Percentiles rank a stretch among this genome's conserved stretches.
These are phyloP conservation scores for Rhagium mordax DNA, from an alignment of 2,888 invertebrate species.

Conservation along the genomic window DNA sequence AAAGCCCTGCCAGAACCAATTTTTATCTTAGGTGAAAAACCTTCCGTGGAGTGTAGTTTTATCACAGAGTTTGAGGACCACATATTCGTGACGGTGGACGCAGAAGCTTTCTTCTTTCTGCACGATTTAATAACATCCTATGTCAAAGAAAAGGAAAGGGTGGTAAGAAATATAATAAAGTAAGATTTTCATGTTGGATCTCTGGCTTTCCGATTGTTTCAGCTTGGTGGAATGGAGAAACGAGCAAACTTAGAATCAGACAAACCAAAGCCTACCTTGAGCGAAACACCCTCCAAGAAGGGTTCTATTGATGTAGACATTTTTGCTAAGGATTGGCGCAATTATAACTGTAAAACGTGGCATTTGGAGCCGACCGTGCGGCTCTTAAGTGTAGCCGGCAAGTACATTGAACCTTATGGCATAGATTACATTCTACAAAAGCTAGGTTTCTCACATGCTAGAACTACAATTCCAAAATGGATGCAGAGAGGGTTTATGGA, in stretches of 20 bases:
- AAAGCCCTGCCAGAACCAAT: background rate
- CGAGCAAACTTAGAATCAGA: conserved; percentile 57
- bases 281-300: conserved; percentile 57
- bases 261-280: conserved; percentile 50
- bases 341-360: conserved; percentile 96
- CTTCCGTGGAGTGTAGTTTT: conserved; percentile 95
- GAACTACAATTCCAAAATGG: conserved; percentile 99
- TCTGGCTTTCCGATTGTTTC: conserved; percentile 36
- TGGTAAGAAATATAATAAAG: conserved; percentile 71
- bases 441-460: conserved; percentile 96
- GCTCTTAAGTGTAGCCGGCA: conserved; percentile 77
- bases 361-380: conserved; percentile 95
- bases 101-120: conserved; percentile 97
- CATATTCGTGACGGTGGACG: conserved; percentile 98
- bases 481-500: conserved; percentile 98
- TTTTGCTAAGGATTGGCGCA: conserved; percentile 88
- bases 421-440: conserved; percentile 99
- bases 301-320: conserved; percentile 73
- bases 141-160: conserved; percentile 91
- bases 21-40: conserved; percentile 78
- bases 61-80: conserved; percentile 99
- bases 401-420: conserved; percentile 98
- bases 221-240: conserved; percentile 60
- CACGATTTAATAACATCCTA: conserved; percentile 98
- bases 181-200: background rate